Conservation (phyloP, 2,888 invertebrate species). For the Zhuqinia jingwanae region DNA sequence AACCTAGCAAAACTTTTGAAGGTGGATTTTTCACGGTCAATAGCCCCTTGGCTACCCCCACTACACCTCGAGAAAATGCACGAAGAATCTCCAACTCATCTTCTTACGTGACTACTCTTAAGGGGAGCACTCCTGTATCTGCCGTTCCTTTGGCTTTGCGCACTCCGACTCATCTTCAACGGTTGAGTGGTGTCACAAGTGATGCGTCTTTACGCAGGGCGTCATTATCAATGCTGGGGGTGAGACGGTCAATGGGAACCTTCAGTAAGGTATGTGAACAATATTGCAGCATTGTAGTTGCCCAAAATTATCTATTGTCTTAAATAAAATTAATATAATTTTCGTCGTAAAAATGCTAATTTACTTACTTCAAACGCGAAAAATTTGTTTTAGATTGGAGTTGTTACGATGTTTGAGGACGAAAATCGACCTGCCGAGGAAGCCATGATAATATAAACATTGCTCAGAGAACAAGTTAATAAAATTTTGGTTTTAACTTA, state of each 20-base stretch:
- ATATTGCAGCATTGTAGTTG: too few relatives aligned
- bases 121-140: not conserved
- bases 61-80: not conserved
- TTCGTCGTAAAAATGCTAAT: too few relatives aligned
- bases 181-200: constrained; percentile 29
- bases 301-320: too few relatives aligned
- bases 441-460: too few relatives aligned
- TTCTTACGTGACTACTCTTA: too few relatives aligned
- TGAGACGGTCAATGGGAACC: constrained; percentile 72
- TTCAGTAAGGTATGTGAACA: constrained; percentile 66
- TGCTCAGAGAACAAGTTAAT: too few relatives aligned
- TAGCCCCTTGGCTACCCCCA: constrained; percentile 54
- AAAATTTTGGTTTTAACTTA: too few relatives aligned
- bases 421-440: not conserved
- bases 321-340: too few relatives aligned
- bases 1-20: constrained; percentile 65
- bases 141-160: not conserved
- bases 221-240: constrained; percentile 60
- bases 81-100: not conserved
- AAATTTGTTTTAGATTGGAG: constrained; percentile 31
- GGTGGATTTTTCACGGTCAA: constrained; percentile 73
- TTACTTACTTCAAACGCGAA: too few relatives aligned
- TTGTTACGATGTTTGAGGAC: not conserved
- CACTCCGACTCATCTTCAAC: constrained; percentile 35
- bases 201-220: constrained; percentile 23